Conservation (phyloP, 1,140 invertebrate genomes). For the Caerostris extrusa region DNA sequence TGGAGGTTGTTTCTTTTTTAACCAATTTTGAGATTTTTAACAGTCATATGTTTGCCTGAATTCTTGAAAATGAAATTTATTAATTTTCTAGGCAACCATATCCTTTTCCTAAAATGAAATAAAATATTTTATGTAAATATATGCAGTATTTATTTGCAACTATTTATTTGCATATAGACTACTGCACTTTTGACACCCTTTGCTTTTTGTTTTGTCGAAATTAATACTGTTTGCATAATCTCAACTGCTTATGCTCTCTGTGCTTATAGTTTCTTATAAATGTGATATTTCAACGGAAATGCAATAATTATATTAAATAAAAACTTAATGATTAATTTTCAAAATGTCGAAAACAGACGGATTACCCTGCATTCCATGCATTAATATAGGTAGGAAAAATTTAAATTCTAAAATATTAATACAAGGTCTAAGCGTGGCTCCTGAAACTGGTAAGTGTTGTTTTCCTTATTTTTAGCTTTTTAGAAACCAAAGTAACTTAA, state of each 20-base stretch:
- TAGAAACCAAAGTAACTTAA: too few relatives aligned
- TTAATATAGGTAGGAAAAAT: background rate
- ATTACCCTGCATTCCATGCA: background rate
- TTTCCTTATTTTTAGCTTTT: background rate
- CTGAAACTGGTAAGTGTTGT: background rate
- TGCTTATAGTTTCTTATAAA: background rate
- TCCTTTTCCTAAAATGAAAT: too few relatives aligned
- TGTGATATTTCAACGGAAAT: background rate
- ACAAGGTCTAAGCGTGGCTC: background rate
- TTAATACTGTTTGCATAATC: background rate
- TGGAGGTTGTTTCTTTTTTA: too few relatives aligned
- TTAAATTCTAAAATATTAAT: conserved; percentile 14
- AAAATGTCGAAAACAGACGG: background rate
- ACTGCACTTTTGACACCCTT: too few relatives aligned
- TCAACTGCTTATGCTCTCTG: conserved; percentile 27
- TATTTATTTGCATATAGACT: too few relatives aligned
- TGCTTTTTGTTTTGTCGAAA: too few relatives aligned
- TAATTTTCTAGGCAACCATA: too few relatives aligned
- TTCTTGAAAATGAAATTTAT: too few relatives aligned
- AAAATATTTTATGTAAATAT: too few relatives aligned
- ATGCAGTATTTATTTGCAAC: too few relatives aligned
- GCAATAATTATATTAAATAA: background rate
- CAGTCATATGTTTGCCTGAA: too few relatives aligned
- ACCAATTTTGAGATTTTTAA: too few relatives aligned
- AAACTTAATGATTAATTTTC: background rate